phyloP scores from a whole-genome alignment of 2,797 vertebrate genomes.

The Crenichthys baileyi region DNA sequence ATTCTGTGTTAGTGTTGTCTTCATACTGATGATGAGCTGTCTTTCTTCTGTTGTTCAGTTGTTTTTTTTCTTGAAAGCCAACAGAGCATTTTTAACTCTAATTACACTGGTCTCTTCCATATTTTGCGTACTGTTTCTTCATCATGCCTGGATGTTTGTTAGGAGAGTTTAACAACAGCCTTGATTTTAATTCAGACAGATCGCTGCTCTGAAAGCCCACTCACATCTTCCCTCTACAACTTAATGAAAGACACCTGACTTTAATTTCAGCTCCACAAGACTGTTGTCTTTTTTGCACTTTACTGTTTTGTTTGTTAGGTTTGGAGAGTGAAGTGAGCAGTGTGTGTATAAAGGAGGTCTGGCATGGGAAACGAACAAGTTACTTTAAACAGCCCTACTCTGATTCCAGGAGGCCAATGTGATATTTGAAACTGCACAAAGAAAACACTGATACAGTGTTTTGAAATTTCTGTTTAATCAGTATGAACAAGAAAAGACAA shows the following conservation, averaged over 20 bases:
- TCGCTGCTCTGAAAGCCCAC: not conserved
- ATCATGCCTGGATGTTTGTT: not conserved
- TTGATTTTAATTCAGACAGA: slow-evolving; percentile 4
- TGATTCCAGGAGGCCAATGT: not conserved
- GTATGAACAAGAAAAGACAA: not conserved
- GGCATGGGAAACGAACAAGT: not conserved
- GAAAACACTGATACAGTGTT: not conserved
- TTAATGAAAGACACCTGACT: slow-evolving; percentile 5
- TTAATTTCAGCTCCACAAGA: not conserved
- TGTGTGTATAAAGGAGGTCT: not conserved
- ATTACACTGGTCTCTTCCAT: not conserved
- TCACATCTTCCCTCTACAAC: not conserved
- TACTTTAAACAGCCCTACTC: not conserved
- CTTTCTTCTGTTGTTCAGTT: not conserved
- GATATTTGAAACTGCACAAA: not conserved
- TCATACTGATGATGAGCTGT: not conserved
- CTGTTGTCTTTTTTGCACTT: not conserved
- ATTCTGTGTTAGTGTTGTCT: not conserved
- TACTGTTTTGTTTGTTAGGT: not conserved
- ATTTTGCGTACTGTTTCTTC: not conserved
- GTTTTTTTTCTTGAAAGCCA: not conserved
- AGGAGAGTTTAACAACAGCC: not conserved
- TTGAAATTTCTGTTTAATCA: not conserved
- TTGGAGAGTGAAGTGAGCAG: not conserved
- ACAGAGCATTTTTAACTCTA: not conserved